Evolutionary conservation across 2,113 vertebrate genomes (phyloP).

Genomic region (Caloenas nicobarica): DNA sequence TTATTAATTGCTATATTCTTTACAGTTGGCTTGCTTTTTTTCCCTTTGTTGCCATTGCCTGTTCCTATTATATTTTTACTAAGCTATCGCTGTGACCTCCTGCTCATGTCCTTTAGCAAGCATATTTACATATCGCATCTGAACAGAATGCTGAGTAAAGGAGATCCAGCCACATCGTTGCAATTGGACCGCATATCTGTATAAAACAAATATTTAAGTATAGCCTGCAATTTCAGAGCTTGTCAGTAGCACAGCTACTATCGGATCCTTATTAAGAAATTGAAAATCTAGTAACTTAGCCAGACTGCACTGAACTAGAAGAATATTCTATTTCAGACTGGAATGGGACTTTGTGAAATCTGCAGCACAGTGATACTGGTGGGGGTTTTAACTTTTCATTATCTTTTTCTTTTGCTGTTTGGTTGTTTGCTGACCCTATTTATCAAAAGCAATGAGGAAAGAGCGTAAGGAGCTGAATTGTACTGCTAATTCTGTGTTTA

Average conservation of each 20-base stretch:
- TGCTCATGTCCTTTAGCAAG: neutral
- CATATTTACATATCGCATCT: neutral
- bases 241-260: neutral
- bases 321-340: neutral
- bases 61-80: neutral
- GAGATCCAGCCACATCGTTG: neutral
- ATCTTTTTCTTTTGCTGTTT: neutral
- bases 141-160: neutral
- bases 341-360: neutral
- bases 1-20: neutral
- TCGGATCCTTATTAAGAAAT: neutral
- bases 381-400: neutral
- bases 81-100: neutral
- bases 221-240: neutral
- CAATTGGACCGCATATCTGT: neutral
- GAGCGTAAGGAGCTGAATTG: neutral
- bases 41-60: neutral
- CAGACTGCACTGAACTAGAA: neutral
- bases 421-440: neutral
- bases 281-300: neutral
- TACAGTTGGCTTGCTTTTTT: neutral
- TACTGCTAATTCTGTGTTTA: slow-evolving; percentile 32
- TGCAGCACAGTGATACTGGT: neutral
- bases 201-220: neutral
- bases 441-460: slow-evolving; percentile 1